Conservation (phyloP, 2,888 invertebrate genomes). For the Druceiella hillmani region DNA sequence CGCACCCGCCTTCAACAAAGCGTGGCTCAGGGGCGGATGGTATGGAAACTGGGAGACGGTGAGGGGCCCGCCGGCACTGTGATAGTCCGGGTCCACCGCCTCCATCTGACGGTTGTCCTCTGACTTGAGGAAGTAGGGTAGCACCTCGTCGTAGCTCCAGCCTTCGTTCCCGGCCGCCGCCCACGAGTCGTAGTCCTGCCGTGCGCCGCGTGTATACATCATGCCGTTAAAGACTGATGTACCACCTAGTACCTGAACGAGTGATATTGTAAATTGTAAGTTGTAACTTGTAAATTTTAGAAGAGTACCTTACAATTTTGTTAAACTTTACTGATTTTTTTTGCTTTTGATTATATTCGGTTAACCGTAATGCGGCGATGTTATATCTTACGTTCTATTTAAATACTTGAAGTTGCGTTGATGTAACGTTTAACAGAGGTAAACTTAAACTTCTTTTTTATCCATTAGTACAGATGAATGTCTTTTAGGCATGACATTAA, state of each 20-base stretch:
- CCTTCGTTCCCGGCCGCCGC: constrained; percentile 78
- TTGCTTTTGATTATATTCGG: no score
- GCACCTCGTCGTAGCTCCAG: constrained; percentile 84
- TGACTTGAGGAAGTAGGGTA: constrained; percentile 85
- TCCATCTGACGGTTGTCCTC: constrained; percentile 69
- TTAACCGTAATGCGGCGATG: no score
- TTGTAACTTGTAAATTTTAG: no score
- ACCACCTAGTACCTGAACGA: constrained; percentile 72
- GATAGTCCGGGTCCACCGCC: constrained; percentile 70
- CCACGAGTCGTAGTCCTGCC: constrained; percentile 86
- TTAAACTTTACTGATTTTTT: no score
- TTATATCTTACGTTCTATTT: no score
- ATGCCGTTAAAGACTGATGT: constrained; percentile 94
- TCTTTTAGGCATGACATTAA: no score
- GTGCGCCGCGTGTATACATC: constrained; percentile 90
- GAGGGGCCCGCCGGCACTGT: constrained; percentile 70
- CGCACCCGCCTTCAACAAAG: constrained; percentile 71
- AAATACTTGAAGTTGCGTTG: no score
- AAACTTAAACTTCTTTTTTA: no score
- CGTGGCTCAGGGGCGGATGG: constrained; percentile 76
- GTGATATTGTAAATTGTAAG: no score
- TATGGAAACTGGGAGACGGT: constrained; percentile 80
- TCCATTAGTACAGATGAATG: no score
- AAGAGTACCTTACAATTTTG: no score
- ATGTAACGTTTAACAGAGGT: no score